Conservation (phyloP, 2,888 invertebrate species). For the Arrhopalites spinosus region DNA sequence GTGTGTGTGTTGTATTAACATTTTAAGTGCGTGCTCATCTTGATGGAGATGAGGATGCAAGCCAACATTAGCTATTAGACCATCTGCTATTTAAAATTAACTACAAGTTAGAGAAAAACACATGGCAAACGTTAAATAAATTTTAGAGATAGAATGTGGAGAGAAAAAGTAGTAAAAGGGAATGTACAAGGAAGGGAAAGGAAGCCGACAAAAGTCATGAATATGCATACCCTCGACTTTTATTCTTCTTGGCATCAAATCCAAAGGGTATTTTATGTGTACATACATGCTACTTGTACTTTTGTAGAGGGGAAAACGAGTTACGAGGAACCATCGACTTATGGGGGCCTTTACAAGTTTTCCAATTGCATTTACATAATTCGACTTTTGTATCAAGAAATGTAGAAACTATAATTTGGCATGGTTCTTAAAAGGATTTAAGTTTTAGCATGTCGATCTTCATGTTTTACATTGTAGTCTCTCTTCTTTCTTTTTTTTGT, state of each 20-base stretch:
- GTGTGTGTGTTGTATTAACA: too few species aligned
- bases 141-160: too few species aligned
- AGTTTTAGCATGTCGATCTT: neutral
- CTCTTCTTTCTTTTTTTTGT: too few species aligned
- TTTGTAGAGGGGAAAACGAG: neutral
- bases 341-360: too few species aligned
- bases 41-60: neutral
- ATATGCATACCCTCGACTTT: neutral
- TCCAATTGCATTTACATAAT: neutral
- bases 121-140: too few species aligned
- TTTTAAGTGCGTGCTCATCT: too few species aligned
- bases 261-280: neutral
- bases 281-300: neutral
- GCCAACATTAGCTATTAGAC: neutral
- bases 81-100: too few species aligned
- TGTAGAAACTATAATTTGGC: neutral
- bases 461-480: too few species aligned
- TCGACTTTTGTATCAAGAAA: neutral
- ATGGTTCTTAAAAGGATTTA: neutral
- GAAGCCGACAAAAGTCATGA: slow-evolving; percentile 8
- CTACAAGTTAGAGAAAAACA: too few species aligned
- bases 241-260: neutral
- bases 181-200: too few species aligned
- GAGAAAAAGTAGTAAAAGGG: too few species aligned
- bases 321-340: neutral